A percentile compares a stretch with the other conserved stretches of the same genome.
Evolutionary conservation across 2,113 vertebrate genomes (phyloP).

Genomic region (Spea multiplicata): DNA sequence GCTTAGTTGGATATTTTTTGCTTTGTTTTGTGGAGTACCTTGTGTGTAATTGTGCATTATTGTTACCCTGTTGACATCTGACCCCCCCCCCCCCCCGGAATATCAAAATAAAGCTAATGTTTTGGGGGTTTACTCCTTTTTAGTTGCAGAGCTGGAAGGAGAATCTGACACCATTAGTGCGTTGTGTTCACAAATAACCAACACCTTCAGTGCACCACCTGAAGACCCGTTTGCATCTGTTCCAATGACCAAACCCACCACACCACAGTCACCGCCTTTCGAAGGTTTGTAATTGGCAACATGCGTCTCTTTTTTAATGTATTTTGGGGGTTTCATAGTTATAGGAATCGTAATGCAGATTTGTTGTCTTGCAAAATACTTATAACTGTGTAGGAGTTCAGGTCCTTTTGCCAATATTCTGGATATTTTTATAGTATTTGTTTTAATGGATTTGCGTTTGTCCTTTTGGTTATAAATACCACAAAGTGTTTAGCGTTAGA

Average conservation of each 20-base stretch:
- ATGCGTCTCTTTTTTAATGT: no score
- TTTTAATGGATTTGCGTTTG: not conserved
- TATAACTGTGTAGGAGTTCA: no score
- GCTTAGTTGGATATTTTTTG: no score
- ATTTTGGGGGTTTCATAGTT: no score
- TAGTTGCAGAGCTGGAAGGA: constrained; percentile 90
- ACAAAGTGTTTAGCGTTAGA: no score
- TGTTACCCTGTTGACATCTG: no score
- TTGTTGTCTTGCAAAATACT: not conserved
- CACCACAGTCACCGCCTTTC: constrained; percentile 86
- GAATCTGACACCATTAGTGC: constrained; percentile 95
- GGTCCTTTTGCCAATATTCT: not conserved
- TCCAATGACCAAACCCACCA: constrained; percentile 83
- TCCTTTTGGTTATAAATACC: not conserved
- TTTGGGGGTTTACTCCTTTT: constrained; percentile 42
- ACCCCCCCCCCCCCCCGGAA: no score
- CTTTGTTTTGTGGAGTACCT: no score
- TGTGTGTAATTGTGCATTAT: no score
- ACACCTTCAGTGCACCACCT: constrained; percentile 83
- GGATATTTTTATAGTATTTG: not conserved
- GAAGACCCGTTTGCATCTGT: constrained; percentile 94
- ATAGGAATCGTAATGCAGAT: not conserved
- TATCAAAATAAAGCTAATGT: not conserved
- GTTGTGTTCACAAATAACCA: constrained; percentile 94
- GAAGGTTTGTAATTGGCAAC: constrained; percentile 74